These are phyloP conservation scores for Cyprinodon variegatus DNA, from an alignment of 2,113 vertebrate species.

Conservation along the genomic window DNA sequence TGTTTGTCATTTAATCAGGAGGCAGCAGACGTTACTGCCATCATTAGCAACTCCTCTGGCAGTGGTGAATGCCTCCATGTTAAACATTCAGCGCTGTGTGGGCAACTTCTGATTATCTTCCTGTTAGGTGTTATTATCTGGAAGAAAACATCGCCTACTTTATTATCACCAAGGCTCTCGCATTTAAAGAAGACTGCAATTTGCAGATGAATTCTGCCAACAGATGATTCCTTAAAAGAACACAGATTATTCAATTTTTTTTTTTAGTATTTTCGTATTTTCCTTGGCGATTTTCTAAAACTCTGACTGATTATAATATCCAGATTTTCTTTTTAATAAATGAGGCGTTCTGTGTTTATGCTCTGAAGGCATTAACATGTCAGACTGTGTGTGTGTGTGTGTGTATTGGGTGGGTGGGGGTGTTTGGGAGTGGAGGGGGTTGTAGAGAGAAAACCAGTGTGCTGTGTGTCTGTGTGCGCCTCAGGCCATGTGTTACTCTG, in stretches of 20 bases:
- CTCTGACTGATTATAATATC: slow-evolving; percentile 43
- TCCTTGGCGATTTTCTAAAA: slow-evolving; percentile 34
- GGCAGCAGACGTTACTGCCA: slow-evolving; percentile 2
- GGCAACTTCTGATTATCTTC: slow-evolving; percentile 29
- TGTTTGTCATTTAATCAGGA: background rate
- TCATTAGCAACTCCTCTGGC: slow-evolving; percentile 12
- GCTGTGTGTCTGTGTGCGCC: slow-evolving; percentile 60
- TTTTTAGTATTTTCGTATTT: slow-evolving; percentile 37
- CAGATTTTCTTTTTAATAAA: slow-evolving; percentile 43
- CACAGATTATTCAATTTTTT: slow-evolving; percentile 27
- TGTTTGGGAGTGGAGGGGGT: background rate
- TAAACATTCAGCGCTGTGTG: slow-evolving; percentile 26
- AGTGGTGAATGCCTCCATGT: slow-evolving; percentile 19
- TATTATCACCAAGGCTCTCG: slow-evolving; percentile 7
- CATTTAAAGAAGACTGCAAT: background rate
- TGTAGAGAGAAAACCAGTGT: slow-evolving; percentile 8
- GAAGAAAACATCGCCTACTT: slow-evolving; percentile 47
- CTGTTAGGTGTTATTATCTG: slow-evolving; percentile 38
- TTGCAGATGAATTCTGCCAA: slow-evolving; percentile 40
- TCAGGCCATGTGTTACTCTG: slow-evolving; percentile 76
- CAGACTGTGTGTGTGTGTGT: slow-evolving; percentile 46
- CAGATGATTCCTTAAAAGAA: slow-evolving; percentile 38
- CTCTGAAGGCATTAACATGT: slow-evolving; percentile 66
- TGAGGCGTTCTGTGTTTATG: slow-evolving; percentile 62
- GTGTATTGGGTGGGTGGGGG: slow-evolving; percentile 8